phyloP scores from a whole-genome alignment of 2,797 vertebrate genomes.

The Cynopterus sphinx region DNA sequence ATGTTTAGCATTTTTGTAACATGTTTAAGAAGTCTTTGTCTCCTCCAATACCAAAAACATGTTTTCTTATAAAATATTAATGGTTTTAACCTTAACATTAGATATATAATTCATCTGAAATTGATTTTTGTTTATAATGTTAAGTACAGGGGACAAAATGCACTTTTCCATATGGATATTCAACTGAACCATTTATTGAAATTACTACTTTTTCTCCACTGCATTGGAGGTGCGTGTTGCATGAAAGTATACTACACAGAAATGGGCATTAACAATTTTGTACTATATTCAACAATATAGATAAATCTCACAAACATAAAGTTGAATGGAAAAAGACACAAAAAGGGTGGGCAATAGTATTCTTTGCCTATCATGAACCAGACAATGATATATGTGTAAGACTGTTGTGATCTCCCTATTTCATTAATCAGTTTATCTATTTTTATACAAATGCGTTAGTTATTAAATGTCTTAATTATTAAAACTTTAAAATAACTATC shows the following conservation, averaged over 20 bases:
- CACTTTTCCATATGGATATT: background rate
- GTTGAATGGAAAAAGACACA: background rate
- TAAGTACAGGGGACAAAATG: background rate
- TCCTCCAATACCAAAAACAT: background rate
- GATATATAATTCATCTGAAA: background rate
- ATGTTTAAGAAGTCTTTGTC: background rate
- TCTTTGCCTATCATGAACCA: too few species aligned
- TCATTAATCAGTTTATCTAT: background rate
- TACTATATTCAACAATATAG: background rate
- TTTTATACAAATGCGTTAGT: background rate
- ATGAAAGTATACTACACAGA: background rate
- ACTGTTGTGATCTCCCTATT: background rate
- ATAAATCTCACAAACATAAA: background rate
- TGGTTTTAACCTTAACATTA: background rate
- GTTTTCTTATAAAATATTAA: background rate
- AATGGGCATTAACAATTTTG: background rate
- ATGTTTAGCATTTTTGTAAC: background rate
- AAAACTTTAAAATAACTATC: background rate
- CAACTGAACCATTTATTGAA: background rate
- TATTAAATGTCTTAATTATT: background rate
- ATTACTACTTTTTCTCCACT: background rate
- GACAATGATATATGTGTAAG: accelerated
- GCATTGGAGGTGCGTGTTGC: too few species aligned
- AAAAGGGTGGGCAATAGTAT: background rate
- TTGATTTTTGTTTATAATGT: background rate